These are phyloP conservation scores for Oikopleura vanhoeffeni DNA, from an alignment of 23 tunicate genomes.

Conservation along the genomic window DNA sequence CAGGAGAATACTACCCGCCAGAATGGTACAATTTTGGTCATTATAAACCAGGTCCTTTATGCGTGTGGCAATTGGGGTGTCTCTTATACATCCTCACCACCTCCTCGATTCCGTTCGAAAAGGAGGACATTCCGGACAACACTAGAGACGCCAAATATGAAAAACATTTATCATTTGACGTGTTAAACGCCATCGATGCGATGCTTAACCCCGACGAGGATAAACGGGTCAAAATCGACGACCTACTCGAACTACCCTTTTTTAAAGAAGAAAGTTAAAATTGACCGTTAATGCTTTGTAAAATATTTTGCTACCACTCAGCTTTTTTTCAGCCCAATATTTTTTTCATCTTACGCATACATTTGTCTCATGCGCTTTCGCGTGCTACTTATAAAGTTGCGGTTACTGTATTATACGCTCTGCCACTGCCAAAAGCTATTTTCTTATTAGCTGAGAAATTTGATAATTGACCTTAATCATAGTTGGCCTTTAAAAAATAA, in stretches of 20 bases:
- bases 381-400: no score
- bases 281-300: no score
- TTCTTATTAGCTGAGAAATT: no score
- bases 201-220: not conserved
- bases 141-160: not conserved
- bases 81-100: not conserved
- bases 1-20: conserved; percentile 12
- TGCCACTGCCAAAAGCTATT: no score
- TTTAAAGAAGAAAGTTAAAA: no score
- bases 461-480: no score
- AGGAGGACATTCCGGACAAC: not conserved
- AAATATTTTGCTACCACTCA: no score
- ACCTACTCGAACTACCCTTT: not conserved
- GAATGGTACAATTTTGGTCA: not conserved
- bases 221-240: not conserved
- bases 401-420: no score
- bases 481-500: no score
- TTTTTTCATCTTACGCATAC: no score
- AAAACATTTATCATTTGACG: not conserved
- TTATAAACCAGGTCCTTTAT: not conserved
- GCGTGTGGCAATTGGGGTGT: conserved; percentile 13
- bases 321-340: no score
- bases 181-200: not conserved
- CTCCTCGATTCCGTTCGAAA: not conserved
- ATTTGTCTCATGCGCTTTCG: no score